Evolutionary conservation across 2,797 vertebrate species (phyloP).

Genomic region (Rousettus madagascariensis): DNA sequence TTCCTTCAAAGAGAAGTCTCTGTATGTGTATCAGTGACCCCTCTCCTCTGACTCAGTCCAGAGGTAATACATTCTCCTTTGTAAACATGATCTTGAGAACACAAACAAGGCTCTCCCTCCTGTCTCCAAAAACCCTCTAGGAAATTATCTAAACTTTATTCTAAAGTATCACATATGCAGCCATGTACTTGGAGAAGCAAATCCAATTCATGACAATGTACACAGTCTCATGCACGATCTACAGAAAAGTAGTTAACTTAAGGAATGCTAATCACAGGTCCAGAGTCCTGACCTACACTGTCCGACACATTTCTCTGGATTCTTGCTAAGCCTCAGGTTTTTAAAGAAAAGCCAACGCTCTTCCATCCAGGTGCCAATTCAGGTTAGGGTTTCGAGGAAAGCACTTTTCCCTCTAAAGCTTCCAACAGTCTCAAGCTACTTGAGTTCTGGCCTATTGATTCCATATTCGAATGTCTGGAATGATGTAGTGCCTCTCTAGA

Average conservation of each 20-base stretch:
- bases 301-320: background rate
- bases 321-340: background rate
- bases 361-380: background rate
- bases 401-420: background rate
- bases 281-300: background rate
- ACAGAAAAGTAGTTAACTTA: background rate
- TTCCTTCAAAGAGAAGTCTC: background rate
- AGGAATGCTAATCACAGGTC: background rate
- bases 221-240: background rate
- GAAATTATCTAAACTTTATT: background rate
- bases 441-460: background rate
- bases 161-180: background rate
- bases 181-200: background rate
- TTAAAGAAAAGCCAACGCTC: background rate
- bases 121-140: background rate
- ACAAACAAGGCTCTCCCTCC: background rate
- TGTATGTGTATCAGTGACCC: background rate
- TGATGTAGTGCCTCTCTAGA: background rate
- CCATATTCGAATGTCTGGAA: background rate
- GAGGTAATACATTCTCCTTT: background rate
- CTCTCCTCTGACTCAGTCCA: background rate
- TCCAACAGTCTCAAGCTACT: background rate
- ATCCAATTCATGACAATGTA: background rate
- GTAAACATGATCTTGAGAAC: background rate
- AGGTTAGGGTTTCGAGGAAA: background rate